These are phyloP conservation scores for Myotis vivesi DNA, from an alignment of 2,797 vertebrate genomes.

Conservation along the genomic window DNA sequence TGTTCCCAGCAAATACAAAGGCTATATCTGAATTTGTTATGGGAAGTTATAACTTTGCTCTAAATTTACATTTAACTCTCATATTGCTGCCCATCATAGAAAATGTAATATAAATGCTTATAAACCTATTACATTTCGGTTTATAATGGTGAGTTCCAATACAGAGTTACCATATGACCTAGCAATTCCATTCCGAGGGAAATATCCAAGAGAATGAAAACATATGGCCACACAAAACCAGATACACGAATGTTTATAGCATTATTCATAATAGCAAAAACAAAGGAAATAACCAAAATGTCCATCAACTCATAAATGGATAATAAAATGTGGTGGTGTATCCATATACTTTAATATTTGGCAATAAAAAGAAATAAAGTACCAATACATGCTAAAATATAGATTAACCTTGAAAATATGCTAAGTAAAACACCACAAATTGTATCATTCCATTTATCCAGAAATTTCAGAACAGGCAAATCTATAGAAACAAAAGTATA, in stretches of 20 bases:
- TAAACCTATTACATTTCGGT: neutral
- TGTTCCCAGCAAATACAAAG: neutral
- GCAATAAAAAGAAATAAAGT: slow-evolving; percentile 24
- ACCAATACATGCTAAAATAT: neutral
- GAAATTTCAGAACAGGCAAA: neutral
- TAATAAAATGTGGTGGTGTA: neutral
- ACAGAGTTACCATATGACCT: neutral
- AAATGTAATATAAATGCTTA: slow-evolving; percentile 1
- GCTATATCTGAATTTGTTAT: neutral
- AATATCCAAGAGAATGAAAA: slow-evolving; percentile 11
- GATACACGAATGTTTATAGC: neutral
- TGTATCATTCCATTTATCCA: neutral
- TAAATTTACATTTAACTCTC: slow-evolving; percentile 1
- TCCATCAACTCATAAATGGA: neutral
- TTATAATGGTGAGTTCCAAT: slow-evolving; percentile 2
- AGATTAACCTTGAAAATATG: neutral
- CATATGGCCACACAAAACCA: neutral
- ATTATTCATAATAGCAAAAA: neutral
- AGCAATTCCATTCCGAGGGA: neutral
- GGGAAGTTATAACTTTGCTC: neutral
- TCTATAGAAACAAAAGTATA: neutral
- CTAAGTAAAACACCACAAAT: neutral
- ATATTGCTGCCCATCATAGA: slow-evolving; percentile 5
- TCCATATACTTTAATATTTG: neutral
- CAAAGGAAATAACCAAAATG: neutral